These are phyloP conservation scores for Laupala kohalensis DNA, from an alignment of 1,140 invertebrate genomes.

Conservation along the genomic window DNA sequence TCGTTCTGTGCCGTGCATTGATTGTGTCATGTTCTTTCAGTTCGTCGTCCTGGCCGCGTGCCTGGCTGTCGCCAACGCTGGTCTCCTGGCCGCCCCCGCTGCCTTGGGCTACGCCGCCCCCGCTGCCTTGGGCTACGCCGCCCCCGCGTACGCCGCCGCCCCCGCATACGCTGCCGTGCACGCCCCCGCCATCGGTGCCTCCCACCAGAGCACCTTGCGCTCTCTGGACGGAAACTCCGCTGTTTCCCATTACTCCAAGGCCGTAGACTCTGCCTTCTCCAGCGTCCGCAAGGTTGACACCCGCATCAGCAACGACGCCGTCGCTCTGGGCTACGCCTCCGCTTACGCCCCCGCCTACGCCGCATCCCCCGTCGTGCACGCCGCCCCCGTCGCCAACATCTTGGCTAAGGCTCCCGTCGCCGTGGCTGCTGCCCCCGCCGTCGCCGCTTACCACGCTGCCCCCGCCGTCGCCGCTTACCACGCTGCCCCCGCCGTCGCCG, in stretches of 20 bases:
- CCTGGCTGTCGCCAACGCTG: constrained; percentile 18
- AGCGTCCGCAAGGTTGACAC: constrained; percentile 19
- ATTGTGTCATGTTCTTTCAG: too few relatives aligned
- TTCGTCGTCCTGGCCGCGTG: constrained; percentile 31
- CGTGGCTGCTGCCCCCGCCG: constrained; percentile 17
- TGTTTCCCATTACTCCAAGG: constrained; percentile 17
- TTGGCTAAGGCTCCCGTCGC: constrained; percentile 14
- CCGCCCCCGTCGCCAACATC: constrained; percentile 17
- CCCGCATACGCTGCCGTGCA: constrained; percentile 8
- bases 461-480: constrained; percentile 18
- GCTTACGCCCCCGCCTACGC: constrained; percentile 15
- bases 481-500: constrained; percentile 13
- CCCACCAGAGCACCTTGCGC: constrained; percentile 15
- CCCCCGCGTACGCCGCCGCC: constrained; percentile 4
- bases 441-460: constrained; percentile 9
- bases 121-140: background rate
- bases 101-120: constrained; percentile 10
- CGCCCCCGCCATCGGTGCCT: constrained; percentile 15
- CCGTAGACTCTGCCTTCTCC: constrained; percentile 20
- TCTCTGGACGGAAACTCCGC: constrained; percentile 16
- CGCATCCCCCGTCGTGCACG: constrained; percentile 4
- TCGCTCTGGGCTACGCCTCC: constrained; percentile 25
- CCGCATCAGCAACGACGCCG: constrained; percentile 20
- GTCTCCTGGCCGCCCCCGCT: constrained; percentile 16
- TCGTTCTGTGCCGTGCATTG: too few relatives aligned